Conservation (phyloP, 2,113 vertebrate species). For the Myanophis thanlyinensis region DNA sequence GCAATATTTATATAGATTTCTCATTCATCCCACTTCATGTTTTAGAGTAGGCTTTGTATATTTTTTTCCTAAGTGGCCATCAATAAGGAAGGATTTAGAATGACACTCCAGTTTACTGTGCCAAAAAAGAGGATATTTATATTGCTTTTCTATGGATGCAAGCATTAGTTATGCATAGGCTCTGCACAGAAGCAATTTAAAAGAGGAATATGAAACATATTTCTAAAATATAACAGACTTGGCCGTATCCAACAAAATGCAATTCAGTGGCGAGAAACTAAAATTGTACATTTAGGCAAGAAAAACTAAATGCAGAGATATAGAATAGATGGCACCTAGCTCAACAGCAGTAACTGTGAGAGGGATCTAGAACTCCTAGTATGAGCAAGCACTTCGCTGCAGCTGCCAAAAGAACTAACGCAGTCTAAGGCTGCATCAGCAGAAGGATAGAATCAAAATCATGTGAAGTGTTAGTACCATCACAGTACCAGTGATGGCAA, state of each 20-base stretch:
- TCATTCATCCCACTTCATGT: not conserved
- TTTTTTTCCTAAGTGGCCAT: not conserved
- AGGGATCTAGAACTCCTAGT: not conserved
- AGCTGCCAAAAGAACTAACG: too few species aligned
- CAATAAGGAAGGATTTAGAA: not conserved
- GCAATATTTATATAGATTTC: slow-evolving; percentile 8
- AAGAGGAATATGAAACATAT: not conserved
- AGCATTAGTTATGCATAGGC: not conserved
- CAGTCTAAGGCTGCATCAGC: not conserved
- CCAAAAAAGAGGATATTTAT: not conserved
- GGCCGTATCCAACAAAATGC: not conserved
- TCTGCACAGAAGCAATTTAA: not conserved
- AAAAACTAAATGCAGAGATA: not conserved
- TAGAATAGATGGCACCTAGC: not conserved
- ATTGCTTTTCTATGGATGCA: not conserved
- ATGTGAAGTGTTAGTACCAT: not conserved
- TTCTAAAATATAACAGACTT: not conserved
- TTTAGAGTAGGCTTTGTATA: not conserved
- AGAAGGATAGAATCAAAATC: not conserved
- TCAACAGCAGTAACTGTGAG: not conserved
- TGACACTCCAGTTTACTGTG: not conserved
- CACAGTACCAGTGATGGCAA: too few species aligned
- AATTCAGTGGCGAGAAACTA: too few species aligned
- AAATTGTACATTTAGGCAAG: too few species aligned
- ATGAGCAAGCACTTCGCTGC: not conserved